Evolutionary conservation across 2,888 invertebrate genomes (phyloP).

Genomic region (Cantharis rustica): DNA sequence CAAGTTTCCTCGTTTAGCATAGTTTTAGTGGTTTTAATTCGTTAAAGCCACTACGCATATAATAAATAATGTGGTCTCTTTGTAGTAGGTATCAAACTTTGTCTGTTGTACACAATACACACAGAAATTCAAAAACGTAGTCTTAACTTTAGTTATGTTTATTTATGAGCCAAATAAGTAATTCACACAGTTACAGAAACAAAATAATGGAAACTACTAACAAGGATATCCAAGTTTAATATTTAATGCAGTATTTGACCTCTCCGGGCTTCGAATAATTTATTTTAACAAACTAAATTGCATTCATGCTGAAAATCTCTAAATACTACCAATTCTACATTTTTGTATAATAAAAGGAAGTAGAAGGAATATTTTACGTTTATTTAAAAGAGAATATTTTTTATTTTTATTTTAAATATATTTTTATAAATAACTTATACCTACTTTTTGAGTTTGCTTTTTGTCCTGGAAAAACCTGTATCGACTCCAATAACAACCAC

Average conservation of each 20-base stretch:
- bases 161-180: not conserved
- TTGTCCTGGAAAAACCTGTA: too few relatives aligned
- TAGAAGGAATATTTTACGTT: too few relatives aligned
- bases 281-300: not conserved
- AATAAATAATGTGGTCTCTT: not conserved
- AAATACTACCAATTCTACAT: too few relatives aligned
- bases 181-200: not conserved
- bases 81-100: not conserved
- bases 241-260: not conserved
- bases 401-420: too few relatives aligned
- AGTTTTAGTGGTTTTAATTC: not conserved
- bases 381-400: too few relatives aligned
- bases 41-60: not conserved
- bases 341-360: too few relatives aligned
- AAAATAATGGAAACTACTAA: not conserved
- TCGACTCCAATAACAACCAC: not conserved
- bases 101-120: not conserved
- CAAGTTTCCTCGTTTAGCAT: not conserved
- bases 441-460: too few relatives aligned
- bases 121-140: not conserved
- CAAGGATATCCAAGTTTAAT: not conserved
- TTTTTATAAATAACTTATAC: too few relatives aligned
- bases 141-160: not conserved
- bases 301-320: too few relatives aligned
- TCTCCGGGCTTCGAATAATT: not conserved